Percentiles rank a stretch among this genome's conserved stretches.
Conservation (phyloP, 1,140 invertebrate species). For the Littorina saxatilis region DNA sequence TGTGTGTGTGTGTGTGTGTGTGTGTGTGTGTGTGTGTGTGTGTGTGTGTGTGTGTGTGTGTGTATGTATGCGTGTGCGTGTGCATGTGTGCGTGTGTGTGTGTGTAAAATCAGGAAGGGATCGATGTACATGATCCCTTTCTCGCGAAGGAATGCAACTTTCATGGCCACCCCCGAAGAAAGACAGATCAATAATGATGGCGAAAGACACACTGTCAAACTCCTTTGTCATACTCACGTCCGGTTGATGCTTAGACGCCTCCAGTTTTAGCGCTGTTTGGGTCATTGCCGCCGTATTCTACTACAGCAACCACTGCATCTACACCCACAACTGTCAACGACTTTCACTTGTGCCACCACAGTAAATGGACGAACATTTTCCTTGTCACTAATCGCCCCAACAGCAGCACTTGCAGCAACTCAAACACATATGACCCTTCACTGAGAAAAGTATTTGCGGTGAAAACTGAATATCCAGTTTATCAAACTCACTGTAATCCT, state of each 20-base stretch:
- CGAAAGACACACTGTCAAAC: not conserved
- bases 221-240: not conserved
- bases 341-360: no score
- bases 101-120: not conserved
- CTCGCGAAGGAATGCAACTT: not conserved
- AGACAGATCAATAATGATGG: not conserved
- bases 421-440: no score
- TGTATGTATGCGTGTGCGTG: not conserved
- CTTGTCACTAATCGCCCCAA: no score
- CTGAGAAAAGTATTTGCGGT: no score
- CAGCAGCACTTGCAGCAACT: no score
- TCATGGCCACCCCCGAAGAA: not conserved
- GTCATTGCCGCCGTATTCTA: not conserved
- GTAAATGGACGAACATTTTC: no score
- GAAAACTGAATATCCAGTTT: no score
- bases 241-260: slow-evolving; percentile 3
- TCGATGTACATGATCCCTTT: not conserved
- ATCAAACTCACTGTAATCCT: no score
- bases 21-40: not conserved
- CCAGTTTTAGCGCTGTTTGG: slow-evolving; percentile 3
- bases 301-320: not conserved
- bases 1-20: not conserved
- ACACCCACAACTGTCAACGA: not conserved
- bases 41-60: slow-evolving; percentile 1
- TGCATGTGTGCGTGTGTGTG: not conserved